A percentile compares a stretch with the other conserved stretches of the same genome.
phyloP scores from a whole-genome alignment of 2,888 invertebrate genomes.

The Cancer borealis region DNA sequence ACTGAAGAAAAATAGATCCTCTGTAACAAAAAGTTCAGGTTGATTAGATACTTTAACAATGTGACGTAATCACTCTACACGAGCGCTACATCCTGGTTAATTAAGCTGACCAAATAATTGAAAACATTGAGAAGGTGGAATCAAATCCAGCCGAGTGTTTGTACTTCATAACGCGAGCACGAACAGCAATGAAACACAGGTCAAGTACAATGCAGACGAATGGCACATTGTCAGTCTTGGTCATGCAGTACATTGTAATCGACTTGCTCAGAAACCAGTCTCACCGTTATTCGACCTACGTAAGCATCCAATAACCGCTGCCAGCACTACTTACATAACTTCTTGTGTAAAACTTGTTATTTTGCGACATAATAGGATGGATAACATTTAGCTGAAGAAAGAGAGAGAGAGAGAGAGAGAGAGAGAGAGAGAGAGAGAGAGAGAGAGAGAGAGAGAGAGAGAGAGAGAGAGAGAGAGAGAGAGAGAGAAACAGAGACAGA shows the following conservation, averaged over 20 bases:
- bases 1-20: no score
- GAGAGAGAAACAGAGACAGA: no score
- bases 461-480: no score
- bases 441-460: no score
- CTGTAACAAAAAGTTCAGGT: no score
- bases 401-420: no score
- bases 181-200: neutral
- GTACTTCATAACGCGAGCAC: neutral
- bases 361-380: neutral
- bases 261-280: neutral
- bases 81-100: no score
- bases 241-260: neutral
- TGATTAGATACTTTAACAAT: no score
- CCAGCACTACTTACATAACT: neutral
- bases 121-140: neutral
- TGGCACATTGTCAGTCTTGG: neutral
- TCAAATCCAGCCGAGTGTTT: neutral
- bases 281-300: neutral
- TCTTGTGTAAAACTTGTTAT: neutral
- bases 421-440: no score
- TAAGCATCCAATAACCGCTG: neutral
- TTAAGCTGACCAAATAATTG: neutral
- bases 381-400: neutral
- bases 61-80: no score
- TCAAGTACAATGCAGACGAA: neutral